Evolutionary conservation across 2,797 vertebrate genomes (phyloP), one percentile per base, ranked within the genome.

Genomic region (Epinephelus awoara): DNA sequence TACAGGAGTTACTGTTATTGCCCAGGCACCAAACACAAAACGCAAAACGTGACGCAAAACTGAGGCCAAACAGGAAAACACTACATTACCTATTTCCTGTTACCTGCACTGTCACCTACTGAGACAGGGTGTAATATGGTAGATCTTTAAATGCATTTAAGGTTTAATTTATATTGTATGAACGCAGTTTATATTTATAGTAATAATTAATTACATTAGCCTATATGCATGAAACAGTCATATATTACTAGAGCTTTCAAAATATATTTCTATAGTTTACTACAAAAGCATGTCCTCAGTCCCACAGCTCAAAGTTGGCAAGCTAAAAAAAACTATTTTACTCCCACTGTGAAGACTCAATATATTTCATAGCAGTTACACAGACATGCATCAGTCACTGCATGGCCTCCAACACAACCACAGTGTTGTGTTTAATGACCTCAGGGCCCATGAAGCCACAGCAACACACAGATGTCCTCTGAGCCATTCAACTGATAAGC

Each of bases 361-460:
- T 38, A 9, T 46, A 11, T 63, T 23, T 52, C 40, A 19, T 19
- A 23, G 64, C 18, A 34, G 46, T 18, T 42, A 55, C 40, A 49
- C 49, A 40, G 40, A 42, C 34, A 42, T 14, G 9, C 14, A 50
- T 56, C 74, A 80, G 84, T 84, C 68, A 80, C 55, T 65, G 51
- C 25, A 67, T 52, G 65, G 17, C 61, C 67, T 49, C 40, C 40
- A 12, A 42, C 11, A 40, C 61, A 73, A 67, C 56, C 38, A 67
- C 47, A 58, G 29, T 51, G 73, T 51, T 77, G 67, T 76, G 44
- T 72, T 75, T 29, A 77, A 57, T 76, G 68, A 47, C 66, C 74
- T 56, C 57, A 2, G 44, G 72, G 25, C 21, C 47, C 15, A 34
- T 29, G 38, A 42, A 70, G 23, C 25, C 6, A 44, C 29, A 52